These are phyloP conservation scores for Haliclona indistincta DNA, from an alignment of 37 sponge, comb jelly and placozoan genomes.

Conservation along the genomic window DNA sequence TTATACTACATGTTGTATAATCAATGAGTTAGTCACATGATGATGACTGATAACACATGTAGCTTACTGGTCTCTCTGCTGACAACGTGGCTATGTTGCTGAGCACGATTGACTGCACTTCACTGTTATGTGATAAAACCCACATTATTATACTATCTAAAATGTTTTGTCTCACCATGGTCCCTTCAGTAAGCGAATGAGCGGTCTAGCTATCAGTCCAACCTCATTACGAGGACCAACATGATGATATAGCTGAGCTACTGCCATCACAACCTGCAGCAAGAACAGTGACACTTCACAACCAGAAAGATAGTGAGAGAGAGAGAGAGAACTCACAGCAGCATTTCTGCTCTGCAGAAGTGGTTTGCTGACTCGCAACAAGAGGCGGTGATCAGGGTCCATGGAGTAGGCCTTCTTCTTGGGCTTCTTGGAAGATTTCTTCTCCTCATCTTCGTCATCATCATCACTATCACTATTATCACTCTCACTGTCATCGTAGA, in stretches of 20 bases:
- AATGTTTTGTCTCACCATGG: conserved; percentile 54
- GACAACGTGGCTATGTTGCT: conserved; percentile 96
- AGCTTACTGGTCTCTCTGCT: conserved; percentile 76
- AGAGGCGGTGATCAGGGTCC: conserved; percentile 95
- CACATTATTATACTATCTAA: no score
- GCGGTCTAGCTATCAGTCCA: conserved; percentile 74
- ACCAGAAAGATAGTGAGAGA: neutral
- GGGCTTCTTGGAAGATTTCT: conserved; percentile 49
- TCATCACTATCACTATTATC: conserved; percentile 48
- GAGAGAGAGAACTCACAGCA: conserved; percentile 66
- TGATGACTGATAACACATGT: neutral
- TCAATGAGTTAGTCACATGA: conserved; percentile 1
- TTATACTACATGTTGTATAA: neutral
- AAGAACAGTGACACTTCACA: neutral
- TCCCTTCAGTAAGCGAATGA: conserved; percentile 86
- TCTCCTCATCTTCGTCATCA: conserved; percentile 47
- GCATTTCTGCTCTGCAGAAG: conserved; percentile 97
- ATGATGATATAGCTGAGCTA: conserved; percentile 96
- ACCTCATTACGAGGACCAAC: conserved; percentile 88
- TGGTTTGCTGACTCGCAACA: conserved; percentile 81
- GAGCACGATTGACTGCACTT: conserved; percentile 86
- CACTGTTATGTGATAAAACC: no score
- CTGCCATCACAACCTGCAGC: conserved; percentile 93
- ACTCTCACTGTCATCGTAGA: conserved; percentile 52
- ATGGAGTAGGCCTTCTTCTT: conserved; percentile 81